Conservation (phyloP, 2,888 invertebrate genomes). For the Odontocerum albicorne region DNA sequence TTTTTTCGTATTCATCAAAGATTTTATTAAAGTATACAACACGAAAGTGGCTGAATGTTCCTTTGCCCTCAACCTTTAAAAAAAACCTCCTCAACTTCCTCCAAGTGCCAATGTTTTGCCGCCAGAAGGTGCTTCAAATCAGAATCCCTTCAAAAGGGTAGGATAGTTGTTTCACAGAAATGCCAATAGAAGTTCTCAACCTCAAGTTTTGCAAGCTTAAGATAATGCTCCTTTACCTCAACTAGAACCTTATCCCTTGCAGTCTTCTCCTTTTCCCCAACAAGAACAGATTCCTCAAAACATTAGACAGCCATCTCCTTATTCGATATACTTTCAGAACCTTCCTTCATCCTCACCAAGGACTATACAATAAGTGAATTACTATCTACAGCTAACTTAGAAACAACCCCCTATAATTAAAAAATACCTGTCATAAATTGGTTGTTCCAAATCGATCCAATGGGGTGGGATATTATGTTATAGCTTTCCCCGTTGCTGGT, state of each 20-base stretch:
- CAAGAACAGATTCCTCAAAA: slow-evolving; percentile 36
- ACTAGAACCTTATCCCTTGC: slow-evolving; percentile 41
- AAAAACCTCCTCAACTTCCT: slow-evolving; percentile 42
- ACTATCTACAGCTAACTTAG: slow-evolving; percentile 61
- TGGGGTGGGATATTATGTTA: no score
- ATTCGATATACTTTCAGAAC: slow-evolving; percentile 32
- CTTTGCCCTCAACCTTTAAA: slow-evolving; percentile 13
- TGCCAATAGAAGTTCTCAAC: slow-evolving; percentile 41
- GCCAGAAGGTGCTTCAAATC: slow-evolving; percentile 39
- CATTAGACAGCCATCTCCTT: slow-evolving; percentile 28
- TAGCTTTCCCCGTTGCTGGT: no score
- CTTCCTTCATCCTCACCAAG: slow-evolving; percentile 47
- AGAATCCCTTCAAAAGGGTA: slow-evolving; percentile 54
- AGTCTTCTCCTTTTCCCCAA: slow-evolving; percentile 43
- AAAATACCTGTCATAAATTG: slow-evolving; percentile 66
- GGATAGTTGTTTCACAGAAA: slow-evolving; percentile 54
- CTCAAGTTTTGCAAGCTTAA: slow-evolving; percentile 35
- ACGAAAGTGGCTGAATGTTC: no score
- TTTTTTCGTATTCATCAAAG: no score
- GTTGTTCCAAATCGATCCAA: no score
- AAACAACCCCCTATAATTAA: slow-evolving; percentile 68
- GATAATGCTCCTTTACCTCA: slow-evolving; percentile 37
- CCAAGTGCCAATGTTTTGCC: slow-evolving; percentile 35
- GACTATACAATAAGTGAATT: slow-evolving; percentile 47
- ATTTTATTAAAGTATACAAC: no score